Conservation (phyloP, 2,797 vertebrate genomes). For the Bradypodion ventrale region DNA sequence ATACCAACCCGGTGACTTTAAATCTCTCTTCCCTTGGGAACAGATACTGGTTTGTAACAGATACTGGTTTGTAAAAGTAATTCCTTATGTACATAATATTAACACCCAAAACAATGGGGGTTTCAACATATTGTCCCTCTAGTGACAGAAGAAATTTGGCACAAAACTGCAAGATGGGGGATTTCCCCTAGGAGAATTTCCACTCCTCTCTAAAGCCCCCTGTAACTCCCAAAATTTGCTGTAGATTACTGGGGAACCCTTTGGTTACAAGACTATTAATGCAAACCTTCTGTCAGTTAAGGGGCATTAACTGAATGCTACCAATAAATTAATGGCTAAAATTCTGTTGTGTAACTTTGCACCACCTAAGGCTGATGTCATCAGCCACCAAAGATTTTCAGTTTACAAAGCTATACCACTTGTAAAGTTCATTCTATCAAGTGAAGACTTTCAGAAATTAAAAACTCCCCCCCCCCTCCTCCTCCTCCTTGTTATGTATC, state of each 20-base stretch:
- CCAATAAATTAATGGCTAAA: background rate
- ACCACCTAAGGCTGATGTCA: no score
- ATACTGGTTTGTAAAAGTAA: background rate
- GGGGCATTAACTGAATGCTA: background rate
- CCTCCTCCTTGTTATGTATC: no score
- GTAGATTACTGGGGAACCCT: background rate
- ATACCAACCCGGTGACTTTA: background rate
- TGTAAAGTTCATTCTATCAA: no score
- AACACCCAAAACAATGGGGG: background rate
- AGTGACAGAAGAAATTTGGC: background rate
- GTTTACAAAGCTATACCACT: no score
- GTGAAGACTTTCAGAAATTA: no score
- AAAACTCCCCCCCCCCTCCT: no score
- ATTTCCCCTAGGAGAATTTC: background rate
- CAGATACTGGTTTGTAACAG: background rate
- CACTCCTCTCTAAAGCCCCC: background rate
- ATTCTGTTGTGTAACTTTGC: no score
- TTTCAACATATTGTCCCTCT: background rate
- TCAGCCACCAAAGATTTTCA: no score
- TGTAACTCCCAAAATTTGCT: background rate
- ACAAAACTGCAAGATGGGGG: background rate
- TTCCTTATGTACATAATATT: background rate
- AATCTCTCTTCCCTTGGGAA: background rate
- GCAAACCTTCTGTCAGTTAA: background rate
- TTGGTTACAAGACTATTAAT: background rate